These are phyloP conservation scores for Tragelaphus buxtoni DNA, from an alignment of 2,113 vertebrate species.

Conservation along the genomic window DNA sequence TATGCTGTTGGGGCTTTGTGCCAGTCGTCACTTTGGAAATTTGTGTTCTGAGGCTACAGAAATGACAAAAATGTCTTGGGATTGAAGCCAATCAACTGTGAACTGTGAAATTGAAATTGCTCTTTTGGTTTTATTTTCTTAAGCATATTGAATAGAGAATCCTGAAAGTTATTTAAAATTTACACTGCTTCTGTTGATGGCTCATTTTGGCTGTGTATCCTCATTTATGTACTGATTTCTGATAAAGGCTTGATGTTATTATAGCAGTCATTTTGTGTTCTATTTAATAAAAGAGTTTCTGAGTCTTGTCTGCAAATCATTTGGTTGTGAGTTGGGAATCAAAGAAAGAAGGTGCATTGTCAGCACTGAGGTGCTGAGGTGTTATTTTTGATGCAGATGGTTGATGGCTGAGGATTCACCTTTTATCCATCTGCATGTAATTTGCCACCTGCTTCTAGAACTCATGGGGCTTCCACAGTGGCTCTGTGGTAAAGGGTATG, in stretches of 20 bases:
- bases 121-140: slow-evolving; percentile 55
- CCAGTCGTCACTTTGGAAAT: not conserved
- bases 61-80: slow-evolving; percentile 20
- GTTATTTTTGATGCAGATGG: not conserved
- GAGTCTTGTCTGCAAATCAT: slow-evolving; percentile 60
- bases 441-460: not conserved
- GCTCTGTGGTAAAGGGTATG: not conserved
- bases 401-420: not conserved
- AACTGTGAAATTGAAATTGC: slow-evolving; percentile 53
- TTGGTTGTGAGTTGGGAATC: slow-evolving; percentile 17
- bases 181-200: slow-evolving; percentile 61
- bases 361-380: not conserved
- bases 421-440: not conserved
- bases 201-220: slow-evolving; percentile 64
- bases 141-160: slow-evolving; percentile 54
- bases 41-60: slow-evolving; percentile 33
- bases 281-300: slow-evolving; percentile 73
- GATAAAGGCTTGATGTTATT: slow-evolving; percentile 70
- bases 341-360: not conserved
- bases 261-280: slow-evolving; percentile 70
- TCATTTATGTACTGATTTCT: slow-evolving; percentile 64
- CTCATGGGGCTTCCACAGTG: not conserved
- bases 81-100: slow-evolving; percentile 55
- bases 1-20: not conserved
- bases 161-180: slow-evolving; percentile 65